Base-by-base conservation (phyloP, 2,888 invertebrate species). In the Copidosoma aretas region DNA sequence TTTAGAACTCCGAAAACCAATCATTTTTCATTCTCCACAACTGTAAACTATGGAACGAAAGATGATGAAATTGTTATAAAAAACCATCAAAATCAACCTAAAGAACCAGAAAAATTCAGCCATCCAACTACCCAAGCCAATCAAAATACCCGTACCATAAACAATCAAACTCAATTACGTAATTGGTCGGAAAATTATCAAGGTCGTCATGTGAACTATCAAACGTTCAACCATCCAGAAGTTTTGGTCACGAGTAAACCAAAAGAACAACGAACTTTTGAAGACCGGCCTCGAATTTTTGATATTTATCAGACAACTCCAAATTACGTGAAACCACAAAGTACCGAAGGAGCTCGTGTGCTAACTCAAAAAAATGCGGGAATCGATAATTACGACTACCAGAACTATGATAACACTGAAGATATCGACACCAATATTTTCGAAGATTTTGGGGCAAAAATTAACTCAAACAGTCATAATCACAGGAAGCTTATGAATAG, bases 161-260 rank as follows among this genome's bases (percentile, higher is more conserved):
- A 21, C 19, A 53, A 22, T 24, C 62, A 62, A 43, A 8, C 54
- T 15, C 10, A 54, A 24, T 19, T 19, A 57, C 10, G 14, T 17
- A 24, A 32, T 8, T 32, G 32, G 32, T 32, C 32, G 32, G 10
- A 22, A 43, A 15, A 65, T 43, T 21, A 17, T 8, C 56, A 10
- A 46, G 57, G 58, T 32, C 59, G 52, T 41, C 54, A 22, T 19
- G 65, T 61, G 12, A 69, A 69, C 43, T 64, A 58, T 53, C 64
- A 69, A 61, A 61, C 64, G 4, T 65, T 65, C n/a, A 46, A 62
- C 24, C 25, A 53, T 24, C 60, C 64, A 19, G 53, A 69, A 32
- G 32, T 32, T 32, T 32, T 32, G 62, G 51, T 32, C 32, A 32
- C 32, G 4, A 32, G 32, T 32, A 39, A 68, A 46, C 52, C 43